Evolutionary conservation across 1,140 invertebrate species (phyloP), one percentile per base, ranked within the genome.

Genomic region (Solen grandis): DNA sequence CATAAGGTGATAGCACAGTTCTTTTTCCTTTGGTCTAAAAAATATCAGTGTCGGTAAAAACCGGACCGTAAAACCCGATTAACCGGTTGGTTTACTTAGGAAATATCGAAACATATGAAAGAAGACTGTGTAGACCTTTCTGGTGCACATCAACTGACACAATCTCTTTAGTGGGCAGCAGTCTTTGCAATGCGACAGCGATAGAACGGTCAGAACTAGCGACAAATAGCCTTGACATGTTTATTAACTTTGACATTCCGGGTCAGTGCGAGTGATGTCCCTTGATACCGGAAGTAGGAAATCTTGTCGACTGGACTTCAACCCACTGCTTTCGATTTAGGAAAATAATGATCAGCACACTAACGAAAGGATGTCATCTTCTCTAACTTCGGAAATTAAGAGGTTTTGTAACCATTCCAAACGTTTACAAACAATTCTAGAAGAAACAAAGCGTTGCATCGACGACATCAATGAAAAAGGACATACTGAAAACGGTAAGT

Each of bases 361-460:
- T n/a, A n/a, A n/a, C n/a, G 1, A 2, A 19, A 78, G 19, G 4
- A 80, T 80, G 77, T 62, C 77, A n/a, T 29, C 81, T 22, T 78
- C 66, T 22, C 36, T 86, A 16, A 65, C 73, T 27, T 54, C 83
- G 8, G 81, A 81, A 52, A 55, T 86, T 33, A 84, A 79, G 62
- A 54, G 83, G 29, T 86, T 83, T 35, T 81, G 81, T 65, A 82
- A 66, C 13, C 82, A 82, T 70, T 78, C 82, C 1, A 78, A 80
- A 55, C 68, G 85, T 19, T 62, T 84, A 14, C 65, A 83, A 29
- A 35, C 55, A 13, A 86, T 86, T 65, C 72, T 86, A 57, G 77
- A 76, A 46, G 85, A 86, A 19, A 86, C 85, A 8, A 86, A 83
- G 72, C 25, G 85, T 29, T 84, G 83, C 68, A 84, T 84, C 84